Conservation (phyloP, 2,888 invertebrate genomes). For the Temnothorax unifasciatus region DNA sequence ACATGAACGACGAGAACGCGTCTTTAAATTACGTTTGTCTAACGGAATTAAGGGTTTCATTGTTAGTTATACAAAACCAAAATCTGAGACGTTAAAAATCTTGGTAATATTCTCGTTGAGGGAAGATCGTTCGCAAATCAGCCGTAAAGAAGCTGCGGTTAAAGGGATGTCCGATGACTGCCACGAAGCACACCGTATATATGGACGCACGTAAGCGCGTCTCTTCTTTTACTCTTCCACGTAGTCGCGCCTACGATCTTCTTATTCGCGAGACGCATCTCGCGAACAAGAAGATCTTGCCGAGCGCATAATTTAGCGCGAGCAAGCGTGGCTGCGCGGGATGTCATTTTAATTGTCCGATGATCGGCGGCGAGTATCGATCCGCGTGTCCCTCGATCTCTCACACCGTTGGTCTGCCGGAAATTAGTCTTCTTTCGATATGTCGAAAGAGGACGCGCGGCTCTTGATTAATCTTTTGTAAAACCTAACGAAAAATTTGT, state of each 20-base stretch:
- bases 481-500: conserved; percentile 1
- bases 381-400: conserved; percentile 14
- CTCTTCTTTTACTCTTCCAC: conserved; percentile 37
- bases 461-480: conserved; percentile 3
- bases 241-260: conserved; percentile 50
- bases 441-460: background rate
- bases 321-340: conserved; percentile 27
- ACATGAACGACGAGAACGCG: no score
- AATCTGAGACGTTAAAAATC: background rate
- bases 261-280: conserved; percentile 39
- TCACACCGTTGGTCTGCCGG: conserved; percentile 21
- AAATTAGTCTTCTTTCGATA: conserved; percentile 28
- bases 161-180: background rate
- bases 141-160: background rate
- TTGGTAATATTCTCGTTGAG: background rate
- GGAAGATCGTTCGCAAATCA: background rate
- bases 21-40: background rate
- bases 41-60: background rate
- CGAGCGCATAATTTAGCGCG: conserved; percentile 47
- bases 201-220: conserved; percentile 21
- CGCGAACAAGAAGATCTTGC: conserved; percentile 40
- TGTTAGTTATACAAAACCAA: background rate
- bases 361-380: conserved; percentile 39
- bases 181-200: conserved; percentile 26
- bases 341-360: conserved; percentile 49